Evolutionary conservation across 2,888 invertebrate species (phyloP).

Genomic region (Sesamia inferens): DNA sequence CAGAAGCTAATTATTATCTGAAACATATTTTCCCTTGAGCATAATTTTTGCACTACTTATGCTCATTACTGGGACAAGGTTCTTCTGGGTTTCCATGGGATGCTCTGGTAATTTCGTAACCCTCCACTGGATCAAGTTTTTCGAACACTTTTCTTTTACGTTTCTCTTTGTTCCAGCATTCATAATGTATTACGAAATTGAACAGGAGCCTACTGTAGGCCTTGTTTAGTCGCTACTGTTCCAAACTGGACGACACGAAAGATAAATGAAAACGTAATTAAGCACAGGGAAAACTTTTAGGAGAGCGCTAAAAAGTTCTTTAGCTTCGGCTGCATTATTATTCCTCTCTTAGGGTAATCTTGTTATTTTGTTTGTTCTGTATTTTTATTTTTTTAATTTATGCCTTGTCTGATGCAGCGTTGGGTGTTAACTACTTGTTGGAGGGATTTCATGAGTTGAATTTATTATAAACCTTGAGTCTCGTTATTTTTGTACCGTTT

Average conservation of each 20-base stretch:
- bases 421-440: conserved; percentile 26
- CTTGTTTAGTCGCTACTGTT: conserved; percentile 61
- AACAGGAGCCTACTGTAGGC: conserved; percentile 63
- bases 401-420: conserved; percentile 62
- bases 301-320: conserved; percentile 84
- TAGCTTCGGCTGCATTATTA: conserved; percentile 82
- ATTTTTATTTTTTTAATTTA: conserved; percentile 70
- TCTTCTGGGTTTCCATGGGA: too few species aligned
- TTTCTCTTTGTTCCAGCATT: conserved; percentile 19
- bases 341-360: conserved; percentile 78
- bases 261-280: conserved; percentile 79
- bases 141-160: background rate
- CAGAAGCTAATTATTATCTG: too few species aligned
- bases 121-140: too few species aligned
- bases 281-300: conserved; percentile 74
- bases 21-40: too few species aligned
- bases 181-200: conserved; percentile 51
- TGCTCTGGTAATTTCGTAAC: too few species aligned
- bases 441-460: conserved; percentile 4
- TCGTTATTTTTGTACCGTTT: background rate
- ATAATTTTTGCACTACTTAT: too few species aligned
- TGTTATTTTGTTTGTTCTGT: conserved; percentile 77
- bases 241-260: conserved; percentile 74
- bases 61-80: too few species aligned
- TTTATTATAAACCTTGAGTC: background rate